phyloP scores from a whole-genome alignment of 2,888 invertebrate species.

The Drosophila barbarae region DNA sequence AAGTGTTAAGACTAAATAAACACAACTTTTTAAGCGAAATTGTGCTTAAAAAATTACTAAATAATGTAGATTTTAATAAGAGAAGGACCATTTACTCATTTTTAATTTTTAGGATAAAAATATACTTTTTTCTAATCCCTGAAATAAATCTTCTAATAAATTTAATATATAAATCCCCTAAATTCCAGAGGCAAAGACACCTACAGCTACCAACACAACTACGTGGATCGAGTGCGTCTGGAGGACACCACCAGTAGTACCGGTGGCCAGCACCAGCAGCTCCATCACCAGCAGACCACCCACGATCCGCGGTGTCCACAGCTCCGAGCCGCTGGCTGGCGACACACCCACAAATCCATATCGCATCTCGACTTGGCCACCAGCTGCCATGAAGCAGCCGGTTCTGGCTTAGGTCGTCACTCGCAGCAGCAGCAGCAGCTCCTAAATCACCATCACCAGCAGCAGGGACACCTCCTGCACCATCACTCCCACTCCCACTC shows the following conservation, averaged over 20 bases:
- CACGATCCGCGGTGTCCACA: slow-evolving; percentile 68
- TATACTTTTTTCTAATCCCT: too few relatives aligned
- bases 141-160: too few relatives aligned
- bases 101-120: too few relatives aligned
- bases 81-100: too few relatives aligned
- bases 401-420: slow-evolving; percentile 71
- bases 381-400: slow-evolving; percentile 76
- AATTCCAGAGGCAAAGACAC: slow-evolving; percentile 68
- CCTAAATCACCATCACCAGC: slow-evolving; percentile 31
- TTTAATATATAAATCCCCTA: not conserved
- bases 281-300: slow-evolving; percentile 36
- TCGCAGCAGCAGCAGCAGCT: slow-evolving; percentile 23
- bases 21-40: not conserved
- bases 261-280: slow-evolving; percentile 49
- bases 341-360: slow-evolving; percentile 78
- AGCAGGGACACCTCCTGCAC: slow-evolving; percentile 35
- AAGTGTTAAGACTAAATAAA: not conserved
- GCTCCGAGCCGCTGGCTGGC: slow-evolving; percentile 79
- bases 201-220: slow-evolving; percentile 77
- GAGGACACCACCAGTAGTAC: slow-evolving; percentile 63
- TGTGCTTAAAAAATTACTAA: not conserved
- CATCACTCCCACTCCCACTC: slow-evolving; percentile 39
- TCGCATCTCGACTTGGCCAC: slow-evolving; percentile 82
- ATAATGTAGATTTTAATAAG: not conserved
- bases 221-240: slow-evolving; percentile 80